Percentiles rank a stretch among this genome's conserved stretches.
Conservation (phyloP, 2,888 invertebrate species). For the Hyposoter didymator region DNA sequence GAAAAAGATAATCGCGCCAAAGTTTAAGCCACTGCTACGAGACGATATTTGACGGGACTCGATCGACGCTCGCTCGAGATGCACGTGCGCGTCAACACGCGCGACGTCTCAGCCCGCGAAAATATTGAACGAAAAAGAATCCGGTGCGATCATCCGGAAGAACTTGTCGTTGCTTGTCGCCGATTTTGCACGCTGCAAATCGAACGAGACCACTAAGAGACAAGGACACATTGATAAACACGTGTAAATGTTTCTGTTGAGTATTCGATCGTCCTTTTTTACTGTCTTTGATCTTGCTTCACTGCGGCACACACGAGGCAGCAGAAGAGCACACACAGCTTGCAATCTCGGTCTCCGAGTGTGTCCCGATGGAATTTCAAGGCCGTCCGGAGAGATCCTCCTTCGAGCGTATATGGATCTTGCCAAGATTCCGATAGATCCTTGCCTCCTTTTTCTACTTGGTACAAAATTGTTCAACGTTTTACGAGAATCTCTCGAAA, state of each 20-base stretch:
- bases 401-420: slow-evolving; percentile 58
- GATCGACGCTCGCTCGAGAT: not conserved
- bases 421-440: slow-evolving; percentile 52
- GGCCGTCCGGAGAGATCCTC: slow-evolving; percentile 64
- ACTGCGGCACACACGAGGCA: not conserved
- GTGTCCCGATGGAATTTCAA: slow-evolving; percentile 64
- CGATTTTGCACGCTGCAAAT: not conserved
- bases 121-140: not conserved
- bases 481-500: not conserved
- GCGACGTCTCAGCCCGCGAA: slow-evolving; percentile 23
- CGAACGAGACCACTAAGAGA: not conserved
- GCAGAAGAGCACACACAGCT: slow-evolving; percentile 21
- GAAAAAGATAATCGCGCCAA: not conserved
- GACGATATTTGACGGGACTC: slow-evolving; percentile 13
- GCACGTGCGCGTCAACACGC: slow-evolving; percentile 44
- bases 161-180: not conserved
- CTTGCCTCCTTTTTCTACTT: slow-evolving; percentile 11
- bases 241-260: slow-evolving; percentile 4
- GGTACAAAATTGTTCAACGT: slow-evolving; percentile 1
- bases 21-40: slow-evolving; percentile 23
- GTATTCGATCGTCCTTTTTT: not conserved
- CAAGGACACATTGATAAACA: slow-evolving; percentile 6
- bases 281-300: not conserved
- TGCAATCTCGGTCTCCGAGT: slow-evolving; percentile 41
- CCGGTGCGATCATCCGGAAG: not conserved